Evolutionary conservation across 2,888 invertebrate species (phyloP), one percentile per base, ranked within the genome.

Genomic region (Ceraclea dissimilis): DNA sequence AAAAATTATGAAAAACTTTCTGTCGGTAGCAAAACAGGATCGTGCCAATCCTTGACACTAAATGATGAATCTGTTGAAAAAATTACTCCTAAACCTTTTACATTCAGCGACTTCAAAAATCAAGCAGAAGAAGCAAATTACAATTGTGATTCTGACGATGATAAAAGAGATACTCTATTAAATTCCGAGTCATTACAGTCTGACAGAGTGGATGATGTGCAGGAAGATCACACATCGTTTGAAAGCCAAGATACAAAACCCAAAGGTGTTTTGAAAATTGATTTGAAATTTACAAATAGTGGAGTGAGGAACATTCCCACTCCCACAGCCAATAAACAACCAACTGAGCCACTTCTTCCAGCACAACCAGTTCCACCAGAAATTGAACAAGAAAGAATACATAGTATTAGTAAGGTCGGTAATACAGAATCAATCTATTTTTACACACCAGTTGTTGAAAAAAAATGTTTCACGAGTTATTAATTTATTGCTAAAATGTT

Each of bases 401-500:
- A 85, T 49, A 91, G 92, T 65, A 88, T 92, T 60, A 83, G 86
- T 62, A 93, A 90, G 80, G 93, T 87, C 72, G 70, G 68, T 60
- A 59, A 49, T 50, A 19, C 16, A 18, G 19, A 4, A 8, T 20
- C 34, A 21, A 21, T 21, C 39, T 51, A n/a, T 50, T 50, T 31
- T 26, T 16, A 31, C 11, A 44, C 2, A 16, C n/a, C n/a, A n/a
- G 39, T 39, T 13, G 13, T 39, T 8, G 16, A 26, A 13, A 39
- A 8, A n/a, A 16, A 39, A 39, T 39, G 13, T 13, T 16, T n/a
- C n/a, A n/a, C n/a, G 13, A 39, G 16, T 39, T n/a, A 39, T n/a
- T 39, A 39, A 39, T 39, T 39, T 39, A 26, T 26, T 26, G 10
- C 26, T n/a, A n/a, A n/a, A n/a, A n/a, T 39, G 13, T 51, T 68